Evolutionary conservation across 64 coral and sea anemone genomes (phyloP).

Genomic region (Trachythela sp.): DNA sequence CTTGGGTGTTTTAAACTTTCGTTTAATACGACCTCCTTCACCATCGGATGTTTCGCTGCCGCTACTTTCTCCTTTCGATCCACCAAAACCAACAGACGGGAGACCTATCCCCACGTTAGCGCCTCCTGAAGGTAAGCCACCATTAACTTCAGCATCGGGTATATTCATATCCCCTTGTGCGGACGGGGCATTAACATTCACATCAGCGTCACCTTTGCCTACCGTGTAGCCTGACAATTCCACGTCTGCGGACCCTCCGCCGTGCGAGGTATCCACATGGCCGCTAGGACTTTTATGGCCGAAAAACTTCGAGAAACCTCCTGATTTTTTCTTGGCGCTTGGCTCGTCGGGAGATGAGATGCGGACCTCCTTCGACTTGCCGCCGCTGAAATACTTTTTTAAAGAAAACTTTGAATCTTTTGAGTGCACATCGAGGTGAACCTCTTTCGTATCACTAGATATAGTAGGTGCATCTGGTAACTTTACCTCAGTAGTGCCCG

Average conservation of each 20-base stretch:
- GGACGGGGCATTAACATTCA: not conserved
- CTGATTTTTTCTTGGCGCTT: not conserved
- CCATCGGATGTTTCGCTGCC: constrained; percentile 10
- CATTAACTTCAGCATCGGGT: not conserved
- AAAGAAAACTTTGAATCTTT: constrained; percentile 33
- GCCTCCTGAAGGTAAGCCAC: not conserved
- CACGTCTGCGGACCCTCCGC: not conserved
- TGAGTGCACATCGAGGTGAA: not conserved
- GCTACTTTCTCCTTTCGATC: not conserved
- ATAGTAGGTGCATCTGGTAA: not conserved
- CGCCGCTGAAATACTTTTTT: constrained; percentile 27
- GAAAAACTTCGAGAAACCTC: not conserved
- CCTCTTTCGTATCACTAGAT: constrained; percentile 1
- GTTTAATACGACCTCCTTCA: not conserved
- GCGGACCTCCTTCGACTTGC: not conserved
- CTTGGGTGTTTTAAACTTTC: constrained; percentile 14
- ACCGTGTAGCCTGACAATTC: not conserved
- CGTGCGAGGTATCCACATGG: not conserved
- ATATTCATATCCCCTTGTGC: not conserved
- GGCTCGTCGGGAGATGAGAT: not conserved
- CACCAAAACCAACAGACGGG: not conserved
- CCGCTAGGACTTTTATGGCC: not conserved
- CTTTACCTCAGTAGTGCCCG: not conserved
- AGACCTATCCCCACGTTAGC: not conserved
- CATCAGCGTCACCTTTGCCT: not conserved